Base-by-base conservation (phyloP, 2,888 invertebrate genomes). In the Scelioninae gen. 1 region DNA sequence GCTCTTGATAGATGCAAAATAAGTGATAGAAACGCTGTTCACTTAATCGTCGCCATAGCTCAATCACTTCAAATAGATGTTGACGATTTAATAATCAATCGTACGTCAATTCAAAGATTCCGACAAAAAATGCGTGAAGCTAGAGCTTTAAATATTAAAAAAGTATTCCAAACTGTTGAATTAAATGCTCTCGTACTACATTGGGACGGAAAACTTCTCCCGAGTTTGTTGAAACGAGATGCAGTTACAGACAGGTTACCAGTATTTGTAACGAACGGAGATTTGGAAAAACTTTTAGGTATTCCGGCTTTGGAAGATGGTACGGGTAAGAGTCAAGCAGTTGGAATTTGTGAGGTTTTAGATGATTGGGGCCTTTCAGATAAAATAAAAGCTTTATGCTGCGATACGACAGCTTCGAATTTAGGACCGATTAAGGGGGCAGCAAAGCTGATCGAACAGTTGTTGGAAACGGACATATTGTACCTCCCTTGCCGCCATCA, bases 131-230 rank as follows among this genome's bases (percentile, higher is more conserved):
- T 60, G 23, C 60, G 60, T 23, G 32, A 60, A 11, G 40, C 40
- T 5, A 60, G 15, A 23, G 40, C 29, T 60, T 43, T 60, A 43
- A 60, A 60, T 23, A 47, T 32, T 3, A 29, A 31, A 60, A 40
- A 16, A 11, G 40, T 43, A 5, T 60, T 60, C 23, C 16, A 65
- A 49, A 32, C 51, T 16, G 9, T 10, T 11, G 10, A 60, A 15
- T 69, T 69, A 15, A 32, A 69, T 1, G 32, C 49, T 31, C 23
- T 62, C 0, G 62, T 72, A 6, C 9, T 69, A 0, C 76, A 76
- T 16, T 76, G 76, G 81, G 76, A 76, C 68, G 71, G 76, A 8
- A 82, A 82, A 60, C 29, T 72, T 31, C 34, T 72, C 15, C 62
- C 72, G 1, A 51, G 43, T 72, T 72, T 72, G n/a, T 16, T 72